Base-by-base conservation (phyloP, 2,888 invertebrate species). In the Aphodius sticticus region DNA sequence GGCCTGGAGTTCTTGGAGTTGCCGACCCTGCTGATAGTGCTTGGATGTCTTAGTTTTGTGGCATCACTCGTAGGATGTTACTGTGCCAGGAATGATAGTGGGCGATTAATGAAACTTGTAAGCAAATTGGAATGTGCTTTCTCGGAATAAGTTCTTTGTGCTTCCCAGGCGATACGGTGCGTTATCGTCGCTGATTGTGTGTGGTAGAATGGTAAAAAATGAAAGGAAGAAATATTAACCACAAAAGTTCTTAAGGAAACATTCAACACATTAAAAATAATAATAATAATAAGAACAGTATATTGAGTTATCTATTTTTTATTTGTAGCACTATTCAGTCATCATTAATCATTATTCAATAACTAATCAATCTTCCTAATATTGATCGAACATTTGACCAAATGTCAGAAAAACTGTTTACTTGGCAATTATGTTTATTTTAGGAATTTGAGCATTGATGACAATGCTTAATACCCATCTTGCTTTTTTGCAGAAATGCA, bases 1-100 rank as follows among this genome's bases (percentile, higher is more conserved):
- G 84, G 83, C 70, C 75, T 83, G 79, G 83, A 84, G 53, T 83
- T 85, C 76, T 69, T 85, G 53, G 91, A 92, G 74, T 91, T 93
- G 0, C 92, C 94, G 1, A 91, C 93, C 86, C 85, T 92, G 70
- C 90, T 95, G 85, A 93, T 95, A 82, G 88, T 93, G 79, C 87
- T 95, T 82, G 94, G 95, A 6, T 90, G 92, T 14, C 86, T 94
- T 81, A 93, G 95, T 85, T 83, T 86, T 35, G 81, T 83, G 7
- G 78, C 86, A 72, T 82, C 86, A 5, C 75, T 86, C 12, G 82
- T 81, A 4, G 86, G 86, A 74, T 86, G 86, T 77, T 82, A 82
- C 37, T 85, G 84, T 79, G 85, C 84, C 1, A 84, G 84, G 78
- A 83, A 83, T 71, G 83, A 84, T 79, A 85, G 81, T 72, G 82